phyloP scores from a whole-genome alignment of 2,888 invertebrate genomes.

The Baccha elongata region DNA sequence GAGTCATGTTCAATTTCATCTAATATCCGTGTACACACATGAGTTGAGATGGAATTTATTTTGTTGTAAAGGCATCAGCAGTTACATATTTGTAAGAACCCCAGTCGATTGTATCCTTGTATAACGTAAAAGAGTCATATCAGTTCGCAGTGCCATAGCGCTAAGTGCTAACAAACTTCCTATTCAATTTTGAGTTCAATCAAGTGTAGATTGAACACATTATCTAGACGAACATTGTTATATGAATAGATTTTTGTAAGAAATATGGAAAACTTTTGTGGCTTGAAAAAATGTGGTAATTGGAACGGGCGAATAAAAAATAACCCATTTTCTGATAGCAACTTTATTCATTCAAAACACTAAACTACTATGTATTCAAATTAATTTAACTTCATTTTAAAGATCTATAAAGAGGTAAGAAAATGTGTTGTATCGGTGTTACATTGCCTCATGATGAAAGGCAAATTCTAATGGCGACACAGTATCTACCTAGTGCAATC shows the following conservation, averaged over 20 bases:
- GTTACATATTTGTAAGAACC: conserved; percentile 50
- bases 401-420: too few relatives aligned
- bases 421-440: too few relatives aligned
- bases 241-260: conserved; percentile 42
- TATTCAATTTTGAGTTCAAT: conserved; percentile 63
- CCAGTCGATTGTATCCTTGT: conserved; percentile 45
- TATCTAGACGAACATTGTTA: conserved; percentile 55
- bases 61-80: conserved; percentile 58
- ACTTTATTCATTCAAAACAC: too few relatives aligned
- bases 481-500: too few relatives aligned
- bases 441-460: too few relatives aligned
- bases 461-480: too few relatives aligned
- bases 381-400: too few relatives aligned
- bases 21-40: conserved; percentile 72
- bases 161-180: conserved; percentile 23
- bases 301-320: too few relatives aligned
- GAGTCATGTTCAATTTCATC: conserved; percentile 70
- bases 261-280: neutral
- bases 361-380: too few relatives aligned
- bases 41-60: conserved; percentile 71
- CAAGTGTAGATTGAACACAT: conserved; percentile 49
- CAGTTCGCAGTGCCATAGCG: neutral
- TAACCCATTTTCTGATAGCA: too few relatives aligned
- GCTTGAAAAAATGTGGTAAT: too few relatives aligned
- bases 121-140: conserved; percentile 10